Base-by-base conservation (phyloP, 1,140 invertebrate genomes). In the Philopotamus ludificatus region DNA sequence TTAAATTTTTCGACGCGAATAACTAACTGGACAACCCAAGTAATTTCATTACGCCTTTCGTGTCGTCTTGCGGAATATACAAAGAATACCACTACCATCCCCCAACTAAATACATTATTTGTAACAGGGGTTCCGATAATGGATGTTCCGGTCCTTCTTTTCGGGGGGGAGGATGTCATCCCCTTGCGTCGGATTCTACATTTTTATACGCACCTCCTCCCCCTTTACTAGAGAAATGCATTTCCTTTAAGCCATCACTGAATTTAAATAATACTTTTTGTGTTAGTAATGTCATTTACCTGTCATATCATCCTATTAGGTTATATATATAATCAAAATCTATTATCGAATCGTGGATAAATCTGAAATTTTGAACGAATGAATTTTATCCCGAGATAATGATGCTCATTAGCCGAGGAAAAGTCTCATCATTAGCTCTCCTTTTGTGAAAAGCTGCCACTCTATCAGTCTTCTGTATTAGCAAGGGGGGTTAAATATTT, bases 101-200 rank as follows among this genome's bases (percentile, higher is more conserved):
- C 55, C 25, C 25, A 45, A 28, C 57, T 60, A 60, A 60, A 42
- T 60, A 60, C 41, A 60, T 60, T 63, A 67, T 67, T 67, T 67
- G 65, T 67, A 63, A 25, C 59, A 25, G 59, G 60, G 65, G 41
- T 58, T 12, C 7, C 21, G 60, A 62, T 67, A 67, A 67, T 67
- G 65, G 60, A 67, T 63, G 65, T 53, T 62, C 47, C 50, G 23
- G 51, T 45, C 49, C n/a, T 22, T 16, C 47, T n/a, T n/a, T n/a
- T 45, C 39, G 34, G 23, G 47, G 58, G n/a, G 65, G 47, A 10
- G 23, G 25, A 57, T 63, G 66, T 67, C 66, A 50, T 20, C 3
- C 47, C 22, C 12, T 22, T 21, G 47, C 54, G 23, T 21, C 16
- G n/a, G n/a, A n/a, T 58, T 44, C 34, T 23, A 58, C n/a, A 15